phyloP scores from a whole-genome alignment of 1,140 invertebrate species.

The Cydia fagiglandana region DNA sequence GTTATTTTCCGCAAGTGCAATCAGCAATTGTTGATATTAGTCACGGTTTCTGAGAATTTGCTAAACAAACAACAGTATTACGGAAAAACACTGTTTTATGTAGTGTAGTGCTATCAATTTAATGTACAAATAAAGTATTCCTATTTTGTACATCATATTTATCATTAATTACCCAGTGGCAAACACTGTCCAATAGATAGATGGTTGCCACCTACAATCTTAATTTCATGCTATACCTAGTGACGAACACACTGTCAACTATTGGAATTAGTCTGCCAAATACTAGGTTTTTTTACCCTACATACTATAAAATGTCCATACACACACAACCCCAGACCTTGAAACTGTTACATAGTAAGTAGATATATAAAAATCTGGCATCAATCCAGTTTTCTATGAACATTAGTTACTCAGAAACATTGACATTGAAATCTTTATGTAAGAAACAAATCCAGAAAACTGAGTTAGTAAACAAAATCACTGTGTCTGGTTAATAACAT shows the following conservation, averaged over 20 bases:
- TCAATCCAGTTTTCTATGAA: neutral
- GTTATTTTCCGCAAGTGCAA: slow-evolving; percentile 5
- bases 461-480: neutral
- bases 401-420: neutral
- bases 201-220: too few species aligned
- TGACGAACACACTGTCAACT: too few species aligned
- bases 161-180: too few species aligned
- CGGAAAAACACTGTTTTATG: neutral
- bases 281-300: too few species aligned
- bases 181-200: too few species aligned
- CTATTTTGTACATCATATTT: neutral
- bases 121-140: neutral
- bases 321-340: neutral
- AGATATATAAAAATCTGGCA: neutral
- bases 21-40: neutral
- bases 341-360: neutral
- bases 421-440: slow-evolving; percentile 8
- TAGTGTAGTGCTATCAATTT: neutral
- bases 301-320: too few species aligned
- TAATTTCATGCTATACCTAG: too few species aligned
- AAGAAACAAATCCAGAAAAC: neutral
- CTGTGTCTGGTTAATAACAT: neutral
- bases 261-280: too few species aligned
- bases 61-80: slow-evolving; percentile 8
- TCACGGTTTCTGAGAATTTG: slow-evolving; percentile 4